Evolutionary conservation across 1,140 invertebrate species (phyloP).

Genomic region (Maniola jurtina): DNA sequence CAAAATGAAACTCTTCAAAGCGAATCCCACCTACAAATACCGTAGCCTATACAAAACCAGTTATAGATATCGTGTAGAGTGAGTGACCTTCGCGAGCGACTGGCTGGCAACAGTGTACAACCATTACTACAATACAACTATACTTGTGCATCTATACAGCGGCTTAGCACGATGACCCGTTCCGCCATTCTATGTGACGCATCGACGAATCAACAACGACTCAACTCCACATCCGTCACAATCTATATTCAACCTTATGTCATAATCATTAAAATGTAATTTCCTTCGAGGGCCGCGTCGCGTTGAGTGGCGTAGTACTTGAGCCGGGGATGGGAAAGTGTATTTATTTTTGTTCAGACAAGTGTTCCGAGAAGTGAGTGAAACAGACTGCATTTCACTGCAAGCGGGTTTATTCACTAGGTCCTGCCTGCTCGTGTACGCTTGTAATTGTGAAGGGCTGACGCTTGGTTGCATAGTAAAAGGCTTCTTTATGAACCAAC

Average conservation of each 20-base stretch:
- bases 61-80: constrained; percentile 10
- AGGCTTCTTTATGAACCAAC: background rate
- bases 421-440: constrained; percentile 8
- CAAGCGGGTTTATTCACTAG: constrained; percentile 24
- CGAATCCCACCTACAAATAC: constrained; percentile 5
- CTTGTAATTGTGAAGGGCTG: constrained; percentile 3
- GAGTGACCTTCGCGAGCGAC: constrained; percentile 53
- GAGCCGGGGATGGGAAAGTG: constrained; percentile 33
- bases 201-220: constrained; percentile 39
- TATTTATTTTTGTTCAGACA: constrained; percentile 41
- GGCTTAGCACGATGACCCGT: constrained; percentile 64
- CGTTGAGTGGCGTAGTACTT: constrained; percentile 17
- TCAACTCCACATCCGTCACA: constrained; percentile 10
- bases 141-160: constrained; percentile 36
- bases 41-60: constrained; percentile 3
- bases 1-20: constrained; percentile 1
- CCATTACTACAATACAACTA: constrained; percentile 16
- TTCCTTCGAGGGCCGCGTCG: background rate
- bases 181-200: constrained; percentile 59
- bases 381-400: constrained; percentile 25
- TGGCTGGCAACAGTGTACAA: constrained; percentile 52
- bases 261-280: constrained; percentile 32
- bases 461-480: background rate
- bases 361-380: constrained; percentile 53
- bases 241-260: constrained; percentile 25